These are phyloP conservation scores for Propithecus deckenii DNA, from an alignment of 2,797 vertebrate species.

Conservation along the genomic window DNA sequence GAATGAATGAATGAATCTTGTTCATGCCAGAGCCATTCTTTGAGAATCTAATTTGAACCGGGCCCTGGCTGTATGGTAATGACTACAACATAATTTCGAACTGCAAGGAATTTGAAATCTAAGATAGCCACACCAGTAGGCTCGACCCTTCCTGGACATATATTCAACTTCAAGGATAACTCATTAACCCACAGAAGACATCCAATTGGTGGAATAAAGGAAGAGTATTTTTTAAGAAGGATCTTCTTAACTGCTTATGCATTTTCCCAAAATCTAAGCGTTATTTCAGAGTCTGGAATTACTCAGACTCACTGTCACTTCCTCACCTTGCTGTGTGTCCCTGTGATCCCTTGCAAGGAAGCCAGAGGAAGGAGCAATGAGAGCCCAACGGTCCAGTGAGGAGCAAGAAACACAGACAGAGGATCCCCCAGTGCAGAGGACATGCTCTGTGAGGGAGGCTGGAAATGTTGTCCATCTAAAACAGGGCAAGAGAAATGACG, in stretches of 20 bases:
- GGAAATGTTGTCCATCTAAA: neutral
- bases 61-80: neutral
- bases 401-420: neutral
- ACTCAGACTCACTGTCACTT: neutral
- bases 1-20: neutral
- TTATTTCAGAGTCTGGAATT: neutral
- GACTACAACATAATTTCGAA: neutral
- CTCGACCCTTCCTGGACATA: neutral
- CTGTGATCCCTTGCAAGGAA: neutral
- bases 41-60: neutral
- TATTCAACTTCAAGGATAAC: neutral
- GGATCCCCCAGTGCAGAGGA: neutral
- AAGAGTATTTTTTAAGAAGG: neutral
- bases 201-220: neutral
- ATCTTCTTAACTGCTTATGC: neutral
- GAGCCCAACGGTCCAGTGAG: neutral
- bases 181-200: neutral
- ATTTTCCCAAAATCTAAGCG: neutral
- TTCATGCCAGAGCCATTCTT: neutral
- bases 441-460: neutral
- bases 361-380: neutral
- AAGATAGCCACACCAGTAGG: neutral
- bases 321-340: neutral
- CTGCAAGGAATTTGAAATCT: neutral
- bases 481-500: neutral